phyloP scores from a whole-genome alignment of 2,888 invertebrate species.

The Orchesella flavescens region DNA sequence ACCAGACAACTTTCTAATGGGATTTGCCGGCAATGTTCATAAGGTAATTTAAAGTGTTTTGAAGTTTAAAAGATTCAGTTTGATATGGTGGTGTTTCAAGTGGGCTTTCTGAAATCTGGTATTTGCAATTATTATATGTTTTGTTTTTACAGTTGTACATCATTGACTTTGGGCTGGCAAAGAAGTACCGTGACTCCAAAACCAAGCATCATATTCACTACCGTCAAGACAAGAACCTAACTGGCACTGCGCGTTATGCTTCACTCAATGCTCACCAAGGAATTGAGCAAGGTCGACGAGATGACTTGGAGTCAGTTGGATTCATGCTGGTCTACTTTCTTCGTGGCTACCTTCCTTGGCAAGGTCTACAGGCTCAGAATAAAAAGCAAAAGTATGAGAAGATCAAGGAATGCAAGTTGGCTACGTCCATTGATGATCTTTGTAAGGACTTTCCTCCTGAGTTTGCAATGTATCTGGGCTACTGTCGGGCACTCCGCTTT shows the following conservation, averaged over 20 bases:
- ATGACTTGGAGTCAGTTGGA: constrained; percentile 35
- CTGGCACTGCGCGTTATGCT: constrained; percentile 17
- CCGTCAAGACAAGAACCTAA: too few species aligned
- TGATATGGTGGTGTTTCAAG: too few species aligned
- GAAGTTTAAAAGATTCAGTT: too few species aligned
- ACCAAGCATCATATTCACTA: background rate
- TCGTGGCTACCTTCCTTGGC: constrained; percentile 31
- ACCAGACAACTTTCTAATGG: constrained; percentile 34
- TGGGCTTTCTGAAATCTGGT: too few species aligned
- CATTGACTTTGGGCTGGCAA: constrained; percentile 27
- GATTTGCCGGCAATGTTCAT: background rate
- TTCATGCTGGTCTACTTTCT: constrained; percentile 28
- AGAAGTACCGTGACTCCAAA: background rate
- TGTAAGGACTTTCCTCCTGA: background rate
- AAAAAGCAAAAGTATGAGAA: background rate
- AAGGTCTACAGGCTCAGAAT: background rate
- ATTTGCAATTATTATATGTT: too few species aligned
- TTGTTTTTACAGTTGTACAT: background rate
- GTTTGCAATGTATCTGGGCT: background rate
- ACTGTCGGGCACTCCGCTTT: background rate
- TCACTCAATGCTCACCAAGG: constrained; percentile 13
- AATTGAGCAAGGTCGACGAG: constrained; percentile 28
- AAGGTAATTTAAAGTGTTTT: background rate
- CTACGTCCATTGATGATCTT: background rate
- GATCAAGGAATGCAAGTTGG: background rate